phyloP scores from a whole-genome alignment of 2,888 invertebrate species.

The Tiphia femorata region DNA sequence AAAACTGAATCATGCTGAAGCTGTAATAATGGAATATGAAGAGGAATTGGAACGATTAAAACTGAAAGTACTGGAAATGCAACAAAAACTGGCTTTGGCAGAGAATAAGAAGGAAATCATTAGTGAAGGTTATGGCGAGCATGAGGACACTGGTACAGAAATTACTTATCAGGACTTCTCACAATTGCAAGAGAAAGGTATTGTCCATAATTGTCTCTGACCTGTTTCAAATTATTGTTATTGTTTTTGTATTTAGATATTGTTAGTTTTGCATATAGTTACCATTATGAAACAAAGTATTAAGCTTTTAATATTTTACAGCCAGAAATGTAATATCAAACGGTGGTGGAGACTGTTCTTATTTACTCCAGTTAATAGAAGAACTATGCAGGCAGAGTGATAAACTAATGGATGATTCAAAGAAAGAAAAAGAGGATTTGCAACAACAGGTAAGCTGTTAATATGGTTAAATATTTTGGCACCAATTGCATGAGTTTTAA shows the following conservation, averaged over 20 bases:
- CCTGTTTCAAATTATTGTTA: background rate
- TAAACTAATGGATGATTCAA: constrained; percentile 76
- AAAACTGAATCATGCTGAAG: constrained; percentile 74
- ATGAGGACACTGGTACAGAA: constrained; percentile 52
- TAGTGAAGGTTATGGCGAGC: constrained; percentile 72
- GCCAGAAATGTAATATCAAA: constrained; percentile 69
- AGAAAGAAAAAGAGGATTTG: constrained; percentile 79
- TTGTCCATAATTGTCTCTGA: no score
- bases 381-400: constrained; percentile 74
- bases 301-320: constrained; percentile 42
- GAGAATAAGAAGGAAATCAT: constrained; percentile 71
- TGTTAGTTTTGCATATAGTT: background rate
- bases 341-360: constrained; percentile 67
- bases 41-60: constrained; percentile 71
- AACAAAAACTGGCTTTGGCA: constrained; percentile 67
- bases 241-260: no score
- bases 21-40: constrained; percentile 68
- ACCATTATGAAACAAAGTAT: background rate
- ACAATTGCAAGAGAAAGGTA: constrained; percentile 65
- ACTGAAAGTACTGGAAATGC: constrained; percentile 73
- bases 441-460: constrained; percentile 77
- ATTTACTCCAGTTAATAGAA: constrained; percentile 74
- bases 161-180: constrained; percentile 57
- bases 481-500: constrained; percentile 37
- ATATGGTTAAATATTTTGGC: constrained; percentile 12